Evolutionary conservation across 2,113 vertebrate genomes (phyloP), one percentile per base, ranked within the genome.

Genomic region (Mystacornis crossleyi): DNA sequence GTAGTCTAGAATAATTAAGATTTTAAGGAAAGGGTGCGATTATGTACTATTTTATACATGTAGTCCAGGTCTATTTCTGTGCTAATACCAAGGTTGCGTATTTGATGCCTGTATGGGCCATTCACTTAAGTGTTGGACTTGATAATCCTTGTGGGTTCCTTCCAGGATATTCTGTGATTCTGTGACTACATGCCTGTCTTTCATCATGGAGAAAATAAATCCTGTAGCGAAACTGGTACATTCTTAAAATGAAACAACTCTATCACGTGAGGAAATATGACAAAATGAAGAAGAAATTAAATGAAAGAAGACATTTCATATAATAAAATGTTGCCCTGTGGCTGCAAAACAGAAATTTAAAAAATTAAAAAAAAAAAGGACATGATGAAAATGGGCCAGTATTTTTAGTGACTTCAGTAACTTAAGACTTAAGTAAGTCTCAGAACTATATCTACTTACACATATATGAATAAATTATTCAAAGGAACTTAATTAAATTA

Each of bases 401-500:
- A 61, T 40, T 80, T 29, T 86, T 48, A 60, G 33, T 29, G 33
- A 50, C 25, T 89, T 78, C 33, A 86, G 6, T 69, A 90, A 85
- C 21, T 43, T 43, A 43, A 43, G 33, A 54, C 25, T 86, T 74
- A 33, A 86, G 6, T 69, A 90, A 85, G 24, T 57, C 51, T 78
- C 73, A 79, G 38, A 85, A 58, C 21, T 58, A 16, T 57, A 87
- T 81, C 38, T 70, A 58, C 84, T 91, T 75, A 64, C 7, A 85
- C 15, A 53, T 82, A 55, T 24, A 55, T 74, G 51, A 87, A 81
- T 93, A 67, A 87, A 89, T 91, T 87, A 93, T 91, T 87, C 11
- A 93, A 40, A 53, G 31, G 12, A 72, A 72, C 3, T 13, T 93
- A 73, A 86, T 15, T 26, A 73, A 89, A 80, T 60, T 71, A 61